phyloP scores from a whole-genome alignment of 1,140 invertebrate species.

The Euura lappo region DNA sequence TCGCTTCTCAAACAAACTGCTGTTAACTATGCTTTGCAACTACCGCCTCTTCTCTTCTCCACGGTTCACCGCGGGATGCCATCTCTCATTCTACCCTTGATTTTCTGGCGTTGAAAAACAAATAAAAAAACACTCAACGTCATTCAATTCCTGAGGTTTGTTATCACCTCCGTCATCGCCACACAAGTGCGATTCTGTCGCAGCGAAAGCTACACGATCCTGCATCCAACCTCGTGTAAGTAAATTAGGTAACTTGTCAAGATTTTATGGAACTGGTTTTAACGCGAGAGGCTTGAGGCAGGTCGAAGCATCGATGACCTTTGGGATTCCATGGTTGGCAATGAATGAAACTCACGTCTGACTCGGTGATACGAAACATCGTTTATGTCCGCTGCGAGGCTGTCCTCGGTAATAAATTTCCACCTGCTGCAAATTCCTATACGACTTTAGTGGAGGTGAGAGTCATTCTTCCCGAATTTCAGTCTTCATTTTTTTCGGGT shows the following conservation, averaged over 20 bases:
- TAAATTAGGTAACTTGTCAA: slow-evolving; percentile 44
- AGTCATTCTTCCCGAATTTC: too few relatives aligned
- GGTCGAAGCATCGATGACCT: slow-evolving; percentile 37
- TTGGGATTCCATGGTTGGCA: slow-evolving; percentile 26
- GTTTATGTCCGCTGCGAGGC: background rate
- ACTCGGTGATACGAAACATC: background rate
- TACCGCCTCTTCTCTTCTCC: slow-evolving; percentile 4
- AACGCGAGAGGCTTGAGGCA: slow-evolving; percentile 29
- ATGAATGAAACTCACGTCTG: slow-evolving; percentile 31
- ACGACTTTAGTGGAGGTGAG: background rate
- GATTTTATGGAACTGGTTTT: slow-evolving; percentile 44
- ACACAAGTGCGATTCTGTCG: background rate
- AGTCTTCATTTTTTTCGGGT: too few relatives aligned
- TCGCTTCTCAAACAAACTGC: slow-evolving; percentile 11
- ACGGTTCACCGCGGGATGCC: background rate
- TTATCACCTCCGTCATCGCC: background rate
- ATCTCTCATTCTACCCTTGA: background rate
- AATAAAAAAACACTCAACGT: background rate
- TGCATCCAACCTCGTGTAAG: slow-evolving; percentile 7
- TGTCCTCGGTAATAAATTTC: background rate
- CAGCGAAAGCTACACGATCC: background rate
- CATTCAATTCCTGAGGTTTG: background rate
- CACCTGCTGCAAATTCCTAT: background rate
- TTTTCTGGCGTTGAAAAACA: background rate
- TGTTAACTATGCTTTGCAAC: slow-evolving; percentile 13